These are phyloP conservation scores for Ectropis grisescens DNA, from an alignment of 1,140 invertebrate genomes.

Conservation along the genomic window DNA sequence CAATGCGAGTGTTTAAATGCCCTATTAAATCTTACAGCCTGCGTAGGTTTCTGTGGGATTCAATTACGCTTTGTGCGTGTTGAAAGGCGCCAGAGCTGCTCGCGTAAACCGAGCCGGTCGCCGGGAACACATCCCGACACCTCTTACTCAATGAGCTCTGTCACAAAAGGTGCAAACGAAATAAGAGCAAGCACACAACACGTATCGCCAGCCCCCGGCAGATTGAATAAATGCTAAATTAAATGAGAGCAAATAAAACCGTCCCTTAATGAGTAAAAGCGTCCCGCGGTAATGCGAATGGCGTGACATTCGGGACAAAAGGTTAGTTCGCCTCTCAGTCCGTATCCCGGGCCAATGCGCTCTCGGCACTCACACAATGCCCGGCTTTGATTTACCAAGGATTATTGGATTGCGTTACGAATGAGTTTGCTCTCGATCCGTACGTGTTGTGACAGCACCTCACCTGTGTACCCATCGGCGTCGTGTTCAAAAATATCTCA, in stretches of 20 bases:
- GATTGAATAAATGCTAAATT: constrained; percentile 69
- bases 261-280: constrained; percentile 52
- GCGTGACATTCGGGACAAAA: constrained; percentile 42
- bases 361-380: constrained; percentile 6
- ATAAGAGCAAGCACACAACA: constrained; percentile 48
- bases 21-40: constrained; percentile 67
- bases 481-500: too few species aligned
- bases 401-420: constrained; percentile 41
- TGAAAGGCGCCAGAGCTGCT: constrained; percentile 62
- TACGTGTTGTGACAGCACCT: constrained; percentile 1
- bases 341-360: constrained; percentile 13
- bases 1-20: constrained; percentile 69
- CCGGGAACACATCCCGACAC: constrained; percentile 64
- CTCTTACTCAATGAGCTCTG: constrained; percentile 58
- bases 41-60: constrained; percentile 67
- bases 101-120: constrained; percentile 60
- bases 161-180: constrained; percentile 63
- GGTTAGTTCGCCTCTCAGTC: constrained; percentile 20
- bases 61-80: constrained; percentile 67
- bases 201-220: constrained; percentile 47
- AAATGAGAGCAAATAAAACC: constrained; percentile 67
- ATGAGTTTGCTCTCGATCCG: constrained; percentile 24
- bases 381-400: constrained; percentile 2
- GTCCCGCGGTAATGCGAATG: constrained; percentile 40
- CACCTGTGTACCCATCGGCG: too few species aligned